A percentile compares a stretch with the other conserved stretches of the same genome.
phyloP scores from a whole-genome alignment of 2,797 vertebrate species.

The Oreortyx pictus region DNA sequence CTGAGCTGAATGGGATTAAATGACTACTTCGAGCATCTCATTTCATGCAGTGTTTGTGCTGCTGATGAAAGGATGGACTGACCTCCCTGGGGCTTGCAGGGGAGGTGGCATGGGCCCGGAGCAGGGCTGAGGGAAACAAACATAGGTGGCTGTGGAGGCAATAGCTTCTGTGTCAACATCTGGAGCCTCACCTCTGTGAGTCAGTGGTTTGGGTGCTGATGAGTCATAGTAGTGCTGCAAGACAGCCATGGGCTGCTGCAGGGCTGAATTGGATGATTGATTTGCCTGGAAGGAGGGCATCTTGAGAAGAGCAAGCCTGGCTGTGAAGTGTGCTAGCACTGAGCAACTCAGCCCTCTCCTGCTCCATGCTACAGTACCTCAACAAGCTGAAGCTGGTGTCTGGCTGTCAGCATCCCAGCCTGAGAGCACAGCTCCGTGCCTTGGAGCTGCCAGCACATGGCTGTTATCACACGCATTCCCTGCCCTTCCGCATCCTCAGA shows the following conservation, averaged over 20 bases:
- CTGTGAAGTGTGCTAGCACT: background rate
- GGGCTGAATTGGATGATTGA: background rate
- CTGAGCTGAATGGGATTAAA: background rate
- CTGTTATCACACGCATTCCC: fast-evolving
- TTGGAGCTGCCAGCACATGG: background rate
- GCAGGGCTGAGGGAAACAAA: fast-evolving
- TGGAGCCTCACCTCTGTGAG: slow-evolving; percentile 32
- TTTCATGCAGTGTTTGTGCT: background rate
- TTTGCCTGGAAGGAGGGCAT: slow-evolving; percentile 10
- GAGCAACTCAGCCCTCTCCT: background rate
- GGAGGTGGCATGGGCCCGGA: fast-evolving
- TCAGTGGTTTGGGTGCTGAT: background rate
- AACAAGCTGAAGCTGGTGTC: background rate
- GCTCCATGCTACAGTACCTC: background rate
- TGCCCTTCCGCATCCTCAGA: background rate
- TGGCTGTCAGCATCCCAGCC: background rate
- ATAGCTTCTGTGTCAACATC: background rate
- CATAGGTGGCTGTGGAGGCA: background rate
- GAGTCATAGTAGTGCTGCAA: background rate
- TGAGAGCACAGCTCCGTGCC: background rate
- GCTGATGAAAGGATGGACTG: background rate
- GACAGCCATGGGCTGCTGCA: background rate
- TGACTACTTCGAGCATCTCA: background rate
- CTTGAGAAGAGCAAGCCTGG: background rate
- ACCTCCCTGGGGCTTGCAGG: background rate